Percentiles rank a stretch among this genome's conserved stretches.
phyloP scores from a whole-genome alignment of 1,140 invertebrate species.

The Zaprionus camerounensis region DNA sequence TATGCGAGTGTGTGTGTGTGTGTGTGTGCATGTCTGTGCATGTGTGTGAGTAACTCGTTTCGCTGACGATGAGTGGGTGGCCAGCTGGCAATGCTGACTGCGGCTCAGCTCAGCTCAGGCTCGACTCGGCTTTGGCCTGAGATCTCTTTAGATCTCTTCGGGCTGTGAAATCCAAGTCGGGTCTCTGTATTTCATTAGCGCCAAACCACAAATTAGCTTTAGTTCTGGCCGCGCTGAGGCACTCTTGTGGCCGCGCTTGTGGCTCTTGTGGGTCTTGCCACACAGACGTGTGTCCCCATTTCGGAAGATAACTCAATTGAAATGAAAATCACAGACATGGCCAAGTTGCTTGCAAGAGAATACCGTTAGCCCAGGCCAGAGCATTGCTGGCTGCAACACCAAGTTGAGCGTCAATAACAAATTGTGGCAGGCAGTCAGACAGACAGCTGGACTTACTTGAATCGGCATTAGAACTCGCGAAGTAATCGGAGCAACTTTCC shows the following conservation, averaged over 20 bases:
- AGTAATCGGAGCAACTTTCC: conserved; percentile 65
- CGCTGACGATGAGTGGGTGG: conserved; percentile 8
- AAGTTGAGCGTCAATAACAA: conserved; percentile 50
- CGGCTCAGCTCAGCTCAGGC: background rate
- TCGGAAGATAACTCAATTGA: conserved; percentile 76
- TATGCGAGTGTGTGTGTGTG: conserved; percentile 1
- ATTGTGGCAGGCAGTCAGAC: conserved; percentile 47
- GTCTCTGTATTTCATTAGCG: conserved; percentile 63
- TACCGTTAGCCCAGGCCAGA: conserved; percentile 51
- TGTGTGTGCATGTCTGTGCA: background rate
- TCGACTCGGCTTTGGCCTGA: background rate
- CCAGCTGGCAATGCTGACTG: background rate
- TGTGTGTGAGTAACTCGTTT: conserved; percentile 59
- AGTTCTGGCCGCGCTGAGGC: conserved; percentile 7
- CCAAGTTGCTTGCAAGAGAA: conserved; percentile 24
- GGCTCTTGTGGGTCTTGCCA: conserved; percentile 2
- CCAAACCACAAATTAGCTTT: conserved; percentile 66
- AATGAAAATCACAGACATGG: conserved; percentile 73
- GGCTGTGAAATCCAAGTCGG: conserved; percentile 21
- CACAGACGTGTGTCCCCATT: conserved; percentile 35
- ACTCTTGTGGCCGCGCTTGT: background rate
- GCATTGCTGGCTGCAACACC: conserved; percentile 12
- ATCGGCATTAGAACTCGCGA: conserved; percentile 60
- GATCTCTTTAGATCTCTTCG: conserved; percentile 6
- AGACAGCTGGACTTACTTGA: conserved; percentile 1